phyloP scores from a whole-genome alignment of 2,113 vertebrate genomes.

The Malurus elegans region DNA sequence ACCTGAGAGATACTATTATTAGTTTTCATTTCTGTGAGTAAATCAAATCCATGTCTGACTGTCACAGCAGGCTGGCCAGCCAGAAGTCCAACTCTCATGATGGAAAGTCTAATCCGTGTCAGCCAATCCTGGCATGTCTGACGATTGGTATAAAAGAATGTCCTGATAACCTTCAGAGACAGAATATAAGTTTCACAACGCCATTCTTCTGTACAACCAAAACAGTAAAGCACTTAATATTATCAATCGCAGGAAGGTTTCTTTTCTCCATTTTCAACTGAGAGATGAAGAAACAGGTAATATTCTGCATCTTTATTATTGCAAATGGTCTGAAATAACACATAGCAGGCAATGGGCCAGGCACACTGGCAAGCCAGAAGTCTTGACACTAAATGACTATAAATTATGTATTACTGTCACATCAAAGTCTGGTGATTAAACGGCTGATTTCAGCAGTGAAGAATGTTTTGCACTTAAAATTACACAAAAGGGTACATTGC shows the following conservation, averaged over 20 bases:
- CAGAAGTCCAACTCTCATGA: conserved; percentile 94
- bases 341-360: neutral
- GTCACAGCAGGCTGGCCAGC: conserved; percentile 98
- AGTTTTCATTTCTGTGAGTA: conserved; percentile 93
- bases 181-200: neutral
- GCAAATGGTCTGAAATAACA: neutral
- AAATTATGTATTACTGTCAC: neutral
- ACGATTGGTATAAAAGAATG: conserved; percentile 96
- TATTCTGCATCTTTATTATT: neutral
- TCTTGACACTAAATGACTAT: neutral
- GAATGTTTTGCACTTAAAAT: neutral
- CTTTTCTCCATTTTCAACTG: neutral
- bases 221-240: neutral
- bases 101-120: conserved; percentile 91
- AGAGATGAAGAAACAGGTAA: neutral
- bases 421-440: neutral
- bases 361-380: neutral
- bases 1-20: conserved; percentile 82
- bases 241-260: neutral
- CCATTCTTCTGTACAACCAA: neutral
- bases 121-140: conserved; percentile 99
- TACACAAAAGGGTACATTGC: neutral
- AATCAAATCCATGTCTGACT: conserved; percentile 93
- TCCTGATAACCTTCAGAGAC: conserved; percentile 88
- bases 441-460: neutral